Base-by-base conservation (phyloP, 2,113 vertebrate species). In the Indri indri region DNA sequence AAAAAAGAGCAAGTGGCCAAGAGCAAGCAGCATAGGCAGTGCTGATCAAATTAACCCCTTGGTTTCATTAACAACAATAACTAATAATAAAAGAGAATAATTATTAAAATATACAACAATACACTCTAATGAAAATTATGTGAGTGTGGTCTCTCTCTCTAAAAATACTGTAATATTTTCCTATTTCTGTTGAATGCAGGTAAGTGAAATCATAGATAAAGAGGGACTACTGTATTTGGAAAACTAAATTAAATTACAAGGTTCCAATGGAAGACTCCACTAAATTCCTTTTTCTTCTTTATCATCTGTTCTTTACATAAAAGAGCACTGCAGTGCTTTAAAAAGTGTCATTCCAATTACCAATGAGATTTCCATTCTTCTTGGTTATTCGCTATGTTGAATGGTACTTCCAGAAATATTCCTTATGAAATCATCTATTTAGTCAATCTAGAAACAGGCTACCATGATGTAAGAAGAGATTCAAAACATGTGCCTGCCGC, bases 401-500 rank as follows among this genome's bases (percentile, higher is more conserved):
- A 73, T 92, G 92, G 37, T 73, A 95, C 70, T 97, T 98, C 40
- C 63, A 97, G 77, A 86, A 73, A 50, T 22, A 81, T 32, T 40
- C 45, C 65, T 87, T 79, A 47, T 57, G 74, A 82, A 97, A 90
- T 83, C 88, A 86, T 37, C 77, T 77, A 77, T 81, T 88, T 89
- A 45, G 20, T 97, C 52, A 82, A 66, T 59, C 57, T 96, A 96
- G 91, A 74, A 86, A 91, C 20, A 96, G 23, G 6, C 52, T 88
- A 6, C 83, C 84, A 27, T 79, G 84, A 40, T 79, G 96, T 96
- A 97, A 96, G 71, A 85, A 93, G 25, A 47, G 42, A 45, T 82
- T 63, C 54, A 96, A 95, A 52, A 97, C 98, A 97, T 80, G 84
- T 90, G 34, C 61, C 37, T 94, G 63, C n/a, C 76, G 45, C 34